Evolutionary conservation across 1,140 invertebrate genomes (phyloP), one percentile per base, ranked within the genome.

Genomic region (Drosophila erecta): DNA sequence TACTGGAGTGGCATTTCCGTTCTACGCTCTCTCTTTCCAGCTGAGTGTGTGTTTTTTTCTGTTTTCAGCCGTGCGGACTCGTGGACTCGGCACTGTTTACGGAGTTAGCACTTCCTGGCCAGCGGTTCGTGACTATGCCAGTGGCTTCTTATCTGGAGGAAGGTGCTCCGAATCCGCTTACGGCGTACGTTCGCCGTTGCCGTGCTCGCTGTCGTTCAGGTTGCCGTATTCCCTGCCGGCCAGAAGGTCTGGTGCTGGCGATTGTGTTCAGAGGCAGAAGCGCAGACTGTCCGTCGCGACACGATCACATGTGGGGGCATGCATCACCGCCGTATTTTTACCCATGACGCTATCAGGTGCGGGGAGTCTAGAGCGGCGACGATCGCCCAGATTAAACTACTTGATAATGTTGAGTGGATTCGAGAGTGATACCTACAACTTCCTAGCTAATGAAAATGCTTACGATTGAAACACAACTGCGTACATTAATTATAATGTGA

Each of bases 21-120:
- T 89, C 51, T 53, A 57, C 50, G 72, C 24, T 62, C 49, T 76
- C 56, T 58, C 46, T 40, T 38, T 56, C 58, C 41, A 58, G 27
- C 14, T 20, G 64, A 35, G 24, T 50, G 24, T 33, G n/a, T 49
- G 2, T 7, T 33, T 17, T 17, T 33, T 27, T 61, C 64, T 33
- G 4, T 55, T 55, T 43, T 58, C 40, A 40, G 64, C 56, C 30
- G 51, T 67, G 56, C 41, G 49, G 40, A 53, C 57, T 51, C 12
- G 27, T 33, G 47, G 27, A 50, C 46, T 47, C 41, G 22, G 37
- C 27, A 33, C 51, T 61, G 66, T 67, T 76, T 76, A 87, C 75
- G 74, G 62, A 49, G 72, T 46, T 74, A 43, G 17, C 40, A 86
- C 75, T 86, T 86, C 83, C 83, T 81, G 83, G 78, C 81, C 78